These are phyloP conservation scores for Cyclura pinguis DNA, from an alignment of 2,797 vertebrate species.

Conservation along the genomic window DNA sequence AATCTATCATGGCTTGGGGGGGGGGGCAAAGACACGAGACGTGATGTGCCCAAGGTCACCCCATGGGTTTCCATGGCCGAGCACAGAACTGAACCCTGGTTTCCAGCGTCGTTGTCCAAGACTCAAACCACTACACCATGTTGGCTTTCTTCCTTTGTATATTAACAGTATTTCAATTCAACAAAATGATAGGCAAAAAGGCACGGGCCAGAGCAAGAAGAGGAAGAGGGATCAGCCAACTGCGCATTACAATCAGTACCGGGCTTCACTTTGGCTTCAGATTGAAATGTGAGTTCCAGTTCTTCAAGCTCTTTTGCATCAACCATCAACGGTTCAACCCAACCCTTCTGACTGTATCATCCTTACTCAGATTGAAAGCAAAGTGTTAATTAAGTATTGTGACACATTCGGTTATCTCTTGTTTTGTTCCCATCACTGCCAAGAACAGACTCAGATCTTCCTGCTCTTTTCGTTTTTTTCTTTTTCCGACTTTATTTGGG, in stretches of 20 bases:
- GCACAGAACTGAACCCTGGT: too few species aligned
- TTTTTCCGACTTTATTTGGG: not conserved
- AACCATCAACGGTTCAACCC: not conserved
- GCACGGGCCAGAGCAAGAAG: not conserved
- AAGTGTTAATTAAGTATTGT: conserved; percentile 39
- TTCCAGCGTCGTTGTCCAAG: too few species aligned
- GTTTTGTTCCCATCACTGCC: not conserved
- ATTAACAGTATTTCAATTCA: not conserved
- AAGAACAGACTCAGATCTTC: not conserved
- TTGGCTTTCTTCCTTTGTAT: not conserved
- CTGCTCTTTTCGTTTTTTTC: not conserved
- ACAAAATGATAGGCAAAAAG: not conserved
- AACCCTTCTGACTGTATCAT: not conserved
- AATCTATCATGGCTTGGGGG: too few species aligned
- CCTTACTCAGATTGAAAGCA: not conserved
- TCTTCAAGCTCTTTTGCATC: conserved; percentile 34
- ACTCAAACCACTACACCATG: not conserved
- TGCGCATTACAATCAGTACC: not conserved
- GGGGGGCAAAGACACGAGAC: too few species aligned
- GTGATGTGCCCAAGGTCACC: too few species aligned
- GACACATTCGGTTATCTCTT: conserved; percentile 24
- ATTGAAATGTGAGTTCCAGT: conserved; percentile 10
- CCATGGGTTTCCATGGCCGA: too few species aligned
- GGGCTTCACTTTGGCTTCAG: not conserved
- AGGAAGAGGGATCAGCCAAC: not conserved